Base-by-base conservation (phyloP, 2,113 vertebrate species). In the Campylomormyrus numenius region DNA sequence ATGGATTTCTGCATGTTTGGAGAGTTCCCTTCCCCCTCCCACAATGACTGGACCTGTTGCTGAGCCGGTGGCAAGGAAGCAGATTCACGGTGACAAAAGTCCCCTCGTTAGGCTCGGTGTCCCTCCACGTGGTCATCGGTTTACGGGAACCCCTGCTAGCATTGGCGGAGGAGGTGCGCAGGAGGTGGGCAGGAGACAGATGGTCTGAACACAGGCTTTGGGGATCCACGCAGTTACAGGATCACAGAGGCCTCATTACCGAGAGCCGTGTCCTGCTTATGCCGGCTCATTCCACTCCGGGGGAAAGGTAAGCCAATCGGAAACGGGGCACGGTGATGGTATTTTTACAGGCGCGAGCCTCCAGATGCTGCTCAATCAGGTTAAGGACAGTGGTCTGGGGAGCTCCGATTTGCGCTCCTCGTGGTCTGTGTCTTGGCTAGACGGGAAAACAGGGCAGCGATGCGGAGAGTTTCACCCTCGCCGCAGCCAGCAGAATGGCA, bases 221-320 rank as follows among this genome's bases (percentile, higher is more conserved):
- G 35, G 35, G 74, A 35, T 42, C 2, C 35, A 80, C 13, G 35
- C 31, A 39, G 74, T 49, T 85, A 42, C 45, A n/a, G n/a, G 83
- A 48, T 85, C 83, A 85, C 83, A 85, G 46, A 48, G 83, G 83
- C 10, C 74, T 85, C 42, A 85, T 85, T 85, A 85, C 83, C 6
- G 31, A 80, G 74, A 80, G 74, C 35, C 15, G 2, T 19, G 35
- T 80, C 74, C 74, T 42, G 31, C 74, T 42, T 42, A 80, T 8
- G 35, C 74, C 6, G 35, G 11, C 74, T 80, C 74, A 13, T 19
- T 42, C 31, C 74, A 42, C 74, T 80, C 35, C 17, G 1, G 74
- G 74, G 74, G 74, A 80, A 31, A 80, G 74, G 74, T 42, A 80
- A 80, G 35, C 31, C 35, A 19, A 19, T 80, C 74, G 15, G 31